Evolutionary conservation across 2,888 invertebrate species (phyloP).

Genomic region (Chymomyza caudatula): DNA sequence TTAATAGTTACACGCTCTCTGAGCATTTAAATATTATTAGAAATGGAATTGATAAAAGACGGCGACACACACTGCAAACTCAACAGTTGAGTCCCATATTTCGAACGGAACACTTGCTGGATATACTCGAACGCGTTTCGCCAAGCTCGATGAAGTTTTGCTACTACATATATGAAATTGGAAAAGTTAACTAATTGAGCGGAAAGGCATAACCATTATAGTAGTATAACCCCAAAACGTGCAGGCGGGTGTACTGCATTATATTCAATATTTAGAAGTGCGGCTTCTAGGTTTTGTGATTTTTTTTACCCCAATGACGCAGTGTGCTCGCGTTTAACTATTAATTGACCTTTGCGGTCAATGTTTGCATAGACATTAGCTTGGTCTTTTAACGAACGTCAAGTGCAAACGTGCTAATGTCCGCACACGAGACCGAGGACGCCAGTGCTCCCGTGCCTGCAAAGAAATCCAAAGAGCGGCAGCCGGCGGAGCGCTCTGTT

Average conservation of each 20-base stretch:
- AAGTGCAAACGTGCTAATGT: constrained; percentile 25
- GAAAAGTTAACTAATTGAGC: background rate
- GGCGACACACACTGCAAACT: constrained; percentile 15
- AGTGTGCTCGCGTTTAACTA: constrained; percentile 35
- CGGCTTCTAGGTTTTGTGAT: background rate
- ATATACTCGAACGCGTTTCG: constrained; percentile 7
- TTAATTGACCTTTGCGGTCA: constrained; percentile 62
- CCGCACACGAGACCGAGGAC: constrained; percentile 22
- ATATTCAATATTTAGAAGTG: too few relatives aligned
- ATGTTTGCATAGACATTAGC: constrained; percentile 39
- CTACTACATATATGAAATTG: background rate
- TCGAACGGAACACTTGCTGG: constrained; percentile 34
- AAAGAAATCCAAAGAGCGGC: constrained; percentile 23
- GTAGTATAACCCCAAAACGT: background rate
- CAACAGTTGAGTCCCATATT: constrained; percentile 44
- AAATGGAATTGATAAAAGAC: constrained; percentile 54
- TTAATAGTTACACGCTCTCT: constrained; percentile 20
- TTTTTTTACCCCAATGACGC: background rate
- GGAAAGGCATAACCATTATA: background rate
- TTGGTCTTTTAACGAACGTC: constrained; percentile 7
- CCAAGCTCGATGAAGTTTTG: background rate
- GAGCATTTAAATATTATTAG: constrained; percentile 41
- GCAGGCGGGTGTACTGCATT: too few relatives aligned
- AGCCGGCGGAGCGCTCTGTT: constrained; percentile 26
- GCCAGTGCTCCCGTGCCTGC: constrained; percentile 20